Conservation (phyloP, 1,140 invertebrate genomes). For the Vollenhovia emeryi region DNA sequence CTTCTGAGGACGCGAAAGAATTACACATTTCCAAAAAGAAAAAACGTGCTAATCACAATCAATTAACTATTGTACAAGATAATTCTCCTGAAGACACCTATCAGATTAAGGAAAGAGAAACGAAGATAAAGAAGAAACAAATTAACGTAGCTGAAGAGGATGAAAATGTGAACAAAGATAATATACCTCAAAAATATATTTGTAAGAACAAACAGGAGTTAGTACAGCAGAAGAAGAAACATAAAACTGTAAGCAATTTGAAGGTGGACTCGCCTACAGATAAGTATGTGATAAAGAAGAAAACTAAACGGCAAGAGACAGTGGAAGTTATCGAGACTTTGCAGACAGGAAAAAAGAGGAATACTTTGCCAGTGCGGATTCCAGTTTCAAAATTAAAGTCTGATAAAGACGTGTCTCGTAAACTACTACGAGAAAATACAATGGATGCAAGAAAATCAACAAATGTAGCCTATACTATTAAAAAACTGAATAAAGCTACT, state of each 20-base stretch:
- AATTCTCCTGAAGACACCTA: background rate
- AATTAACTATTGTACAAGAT: constrained; percentile 9
- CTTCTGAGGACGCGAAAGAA: background rate
- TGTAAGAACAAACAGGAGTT: background rate
- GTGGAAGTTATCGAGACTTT: background rate
- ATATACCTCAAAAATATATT: background rate
- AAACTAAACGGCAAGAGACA: background rate
- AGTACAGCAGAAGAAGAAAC: background rate
- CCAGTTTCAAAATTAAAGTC: constrained; percentile 7
- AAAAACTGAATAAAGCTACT: constrained; percentile 12
- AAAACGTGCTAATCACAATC: background rate
- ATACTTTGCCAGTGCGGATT: background rate
- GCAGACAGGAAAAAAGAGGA: background rate
- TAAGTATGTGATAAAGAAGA: constrained; percentile 7
- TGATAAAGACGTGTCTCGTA: background rate
- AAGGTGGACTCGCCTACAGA: background rate
- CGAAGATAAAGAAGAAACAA: constrained; percentile 25
- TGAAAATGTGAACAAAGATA: background rate
- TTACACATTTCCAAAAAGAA: background rate
- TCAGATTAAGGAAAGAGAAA: background rate
- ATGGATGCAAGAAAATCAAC: constrained; percentile 32
- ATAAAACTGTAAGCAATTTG: background rate
- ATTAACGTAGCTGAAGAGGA: background rate
- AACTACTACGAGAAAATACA: background rate
- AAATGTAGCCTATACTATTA: constrained; percentile 1